phyloP scores from a whole-genome alignment of 2,113 vertebrate genomes.

The Nothocercus nigrocapillus region DNA sequence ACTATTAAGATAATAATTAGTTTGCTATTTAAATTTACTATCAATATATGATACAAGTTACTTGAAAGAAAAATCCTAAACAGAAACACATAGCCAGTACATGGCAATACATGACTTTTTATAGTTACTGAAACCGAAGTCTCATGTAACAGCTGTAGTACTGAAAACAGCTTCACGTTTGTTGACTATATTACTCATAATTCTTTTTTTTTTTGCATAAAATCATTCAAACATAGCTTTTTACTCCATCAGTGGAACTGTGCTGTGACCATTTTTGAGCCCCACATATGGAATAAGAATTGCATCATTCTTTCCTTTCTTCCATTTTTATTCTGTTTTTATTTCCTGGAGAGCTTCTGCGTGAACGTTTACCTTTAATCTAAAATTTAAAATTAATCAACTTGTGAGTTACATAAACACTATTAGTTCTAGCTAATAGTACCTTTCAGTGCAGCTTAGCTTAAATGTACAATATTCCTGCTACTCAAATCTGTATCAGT shows the following conservation, averaged over 20 bases:
- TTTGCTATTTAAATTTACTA: not conserved
- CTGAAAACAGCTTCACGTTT: not conserved
- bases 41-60: not conserved
- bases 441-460: not conserved
- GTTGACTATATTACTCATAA: not conserved
- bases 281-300: not conserved
- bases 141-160: accelerated
- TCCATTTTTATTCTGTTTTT: not conserved
- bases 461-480: not conserved
- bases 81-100: not conserved
- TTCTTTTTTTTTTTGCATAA: not conserved
- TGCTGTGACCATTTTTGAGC: not conserved
- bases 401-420: not conserved
- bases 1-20: too few species aligned
- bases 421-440: not conserved
- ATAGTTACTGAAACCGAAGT: not conserved
- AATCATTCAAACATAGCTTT: not conserved
- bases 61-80: not conserved
- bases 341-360: not conserved
- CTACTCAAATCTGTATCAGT: not conserved
- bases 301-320: not conserved
- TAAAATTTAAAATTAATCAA: not conserved
- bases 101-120: not conserved
- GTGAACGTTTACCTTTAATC: not conserved
- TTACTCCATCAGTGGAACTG: not conserved